A percentile compares a stretch with the other conserved stretches of the same genome.
Conservation (phyloP, 1,140 invertebrate genomes). For the Drosophila quadrilineata region DNA sequence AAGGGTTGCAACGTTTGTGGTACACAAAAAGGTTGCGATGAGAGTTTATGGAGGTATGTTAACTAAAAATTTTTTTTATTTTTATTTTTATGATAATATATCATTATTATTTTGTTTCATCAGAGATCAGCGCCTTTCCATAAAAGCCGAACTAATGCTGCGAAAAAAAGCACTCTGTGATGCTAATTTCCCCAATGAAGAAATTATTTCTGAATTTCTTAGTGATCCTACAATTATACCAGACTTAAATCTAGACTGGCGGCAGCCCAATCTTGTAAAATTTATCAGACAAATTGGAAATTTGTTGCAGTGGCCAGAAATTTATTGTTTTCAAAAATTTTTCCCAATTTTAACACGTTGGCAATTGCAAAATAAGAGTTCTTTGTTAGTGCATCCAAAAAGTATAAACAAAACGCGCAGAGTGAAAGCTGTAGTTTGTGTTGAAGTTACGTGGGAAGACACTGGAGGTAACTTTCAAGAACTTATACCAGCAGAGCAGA, state of each 20-base stretch:
- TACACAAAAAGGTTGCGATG: conserved; percentile 84
- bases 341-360: conserved; percentile 89
- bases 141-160: conserved; percentile 87
- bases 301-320: conserved; percentile 88
- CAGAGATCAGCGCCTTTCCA: conserved; percentile 84
- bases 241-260: conserved; percentile 84
- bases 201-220: conserved; percentile 89
- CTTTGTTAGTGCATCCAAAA: conserved; percentile 78
- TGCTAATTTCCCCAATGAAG: conserved; percentile 86
- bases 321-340: conserved; percentile 89
- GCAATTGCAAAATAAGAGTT: conserved; percentile 78
- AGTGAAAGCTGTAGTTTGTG: conserved; percentile 82
- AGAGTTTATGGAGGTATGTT: conserved; percentile 84
- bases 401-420: conserved; percentile 84
- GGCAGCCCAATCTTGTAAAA: conserved; percentile 85
- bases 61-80: conserved; percentile 62
- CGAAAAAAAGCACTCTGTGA: conserved; percentile 86
- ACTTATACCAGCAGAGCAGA: conserved; percentile 83
- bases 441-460: conserved; percentile 88
- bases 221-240: conserved; percentile 82
- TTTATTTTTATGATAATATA: background rate
- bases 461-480: conserved; percentile 83
- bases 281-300: conserved; percentile 87
- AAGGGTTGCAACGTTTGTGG: conserved; percentile 85
- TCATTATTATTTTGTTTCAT: background rate